Evolutionary conservation across 2,113 vertebrate genomes (phyloP).

Genomic region (Heteronetta atricapilla): DNA sequence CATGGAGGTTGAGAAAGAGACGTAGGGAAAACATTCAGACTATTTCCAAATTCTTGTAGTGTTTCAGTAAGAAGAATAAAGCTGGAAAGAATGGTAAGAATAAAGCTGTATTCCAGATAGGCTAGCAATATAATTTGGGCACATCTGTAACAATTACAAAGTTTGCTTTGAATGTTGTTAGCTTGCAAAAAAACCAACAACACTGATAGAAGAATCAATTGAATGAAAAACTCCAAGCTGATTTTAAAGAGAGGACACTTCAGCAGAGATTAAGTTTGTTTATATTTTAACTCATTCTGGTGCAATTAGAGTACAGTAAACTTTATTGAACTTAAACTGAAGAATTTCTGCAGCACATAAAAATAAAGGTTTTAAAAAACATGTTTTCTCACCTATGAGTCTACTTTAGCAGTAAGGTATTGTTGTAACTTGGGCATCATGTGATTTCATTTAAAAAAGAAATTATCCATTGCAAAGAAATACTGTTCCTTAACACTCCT

Average conservation of each 20-base stretch:
- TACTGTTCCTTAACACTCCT: neutral
- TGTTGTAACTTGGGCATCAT: neutral
- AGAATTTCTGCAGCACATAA: slow-evolving; percentile 1
- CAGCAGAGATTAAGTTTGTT: neutral
- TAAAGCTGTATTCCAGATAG: slow-evolving; percentile 42
- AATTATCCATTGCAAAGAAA: neutral
- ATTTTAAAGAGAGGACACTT: neutral
- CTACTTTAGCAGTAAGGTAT: neutral
- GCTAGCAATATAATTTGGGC: slow-evolving; percentile 3
- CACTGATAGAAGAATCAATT: neutral
- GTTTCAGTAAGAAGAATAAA: slow-evolving; percentile 45
- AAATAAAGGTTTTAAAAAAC: slow-evolving; percentile 38
- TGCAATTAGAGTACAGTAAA: neutral
- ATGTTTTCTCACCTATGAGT: neutral
- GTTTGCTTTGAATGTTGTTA: neutral
- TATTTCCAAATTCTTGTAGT: slow-evolving; percentile 26
- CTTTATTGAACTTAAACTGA: neutral
- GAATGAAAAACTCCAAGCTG: neutral
- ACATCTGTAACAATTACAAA: slow-evolving; percentile 20
- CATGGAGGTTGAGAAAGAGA: neutral
- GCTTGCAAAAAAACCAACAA: neutral
- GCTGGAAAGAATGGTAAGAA: neutral
- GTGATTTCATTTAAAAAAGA: neutral
- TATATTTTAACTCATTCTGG: neutral
- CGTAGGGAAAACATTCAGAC: neutral